Evolutionary conservation across 1,140 invertebrate genomes (phyloP), one percentile per base, ranked within the genome.

Genomic region (Subanguina moxae): DNA sequence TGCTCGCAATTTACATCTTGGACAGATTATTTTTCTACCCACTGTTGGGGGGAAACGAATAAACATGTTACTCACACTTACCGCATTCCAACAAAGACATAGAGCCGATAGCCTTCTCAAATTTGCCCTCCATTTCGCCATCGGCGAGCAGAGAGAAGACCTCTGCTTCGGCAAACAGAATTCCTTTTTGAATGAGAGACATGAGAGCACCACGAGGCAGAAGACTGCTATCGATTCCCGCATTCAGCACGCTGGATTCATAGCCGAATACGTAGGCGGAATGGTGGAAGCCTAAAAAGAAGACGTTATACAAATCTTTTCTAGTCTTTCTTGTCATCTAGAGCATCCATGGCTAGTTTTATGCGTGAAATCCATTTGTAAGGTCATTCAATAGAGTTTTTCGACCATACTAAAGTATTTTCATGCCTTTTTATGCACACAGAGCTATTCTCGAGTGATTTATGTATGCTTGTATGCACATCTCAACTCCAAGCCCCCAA

Each of bases 71-170:
- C n/a, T n/a, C n/a, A n/a, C n/a, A 52, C 69, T 71, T 59, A 71
- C 69, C 59, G 21, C 67, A 71, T 65, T 71, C 69, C 42, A 71
- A 43, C n/a, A 71, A 38, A 23, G 67, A 52, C 52, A 71, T 70
- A 15, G 71, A 71, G 15, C 69, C 69, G 30, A 71, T 64, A 1
- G 69, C 69, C 48, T 71, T 71, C 38, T 71, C 69, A 58, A 71
- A 73, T 28, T 58, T 52, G 5, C 57, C 42, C 30, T 73, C 69
- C 3, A 71, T 17, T 63, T 71, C 69, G 1, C 61, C 62, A 27
- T 71, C 69, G 1, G 45, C 63, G 21, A 71, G 56, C 27, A 71
- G 32, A 21, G 67, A 58, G 57, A 71, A 71, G 13, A 71, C 67
- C 25, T 71, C 69, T 0, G 69, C 69, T 25, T 71, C 69, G 21